A percentile compares a stretch with the other conserved stretches of the same genome.
Conservation (phyloP, 2,888 invertebrate genomes). For the Diarsia dahlii region DNA sequence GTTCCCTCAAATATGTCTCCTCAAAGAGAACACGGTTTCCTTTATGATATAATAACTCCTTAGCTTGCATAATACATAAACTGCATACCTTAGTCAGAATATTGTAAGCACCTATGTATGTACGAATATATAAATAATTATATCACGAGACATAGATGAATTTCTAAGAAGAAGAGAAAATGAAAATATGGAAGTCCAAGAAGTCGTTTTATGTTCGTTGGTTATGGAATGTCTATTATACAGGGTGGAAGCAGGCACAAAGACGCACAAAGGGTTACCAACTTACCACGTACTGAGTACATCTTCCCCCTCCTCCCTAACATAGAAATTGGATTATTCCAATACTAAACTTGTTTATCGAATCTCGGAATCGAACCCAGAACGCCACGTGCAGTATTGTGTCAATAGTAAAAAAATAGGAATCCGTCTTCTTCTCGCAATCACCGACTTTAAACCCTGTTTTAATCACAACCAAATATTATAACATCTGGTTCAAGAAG, state of each 20-base stretch:
- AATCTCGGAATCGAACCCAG: neutral
- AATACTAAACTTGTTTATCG: neutral
- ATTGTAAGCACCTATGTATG: neutral
- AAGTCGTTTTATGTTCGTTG: too few relatives aligned
- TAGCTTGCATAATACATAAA: slow-evolving; percentile 48
- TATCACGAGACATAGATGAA: neutral
- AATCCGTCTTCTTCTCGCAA: too few relatives aligned
- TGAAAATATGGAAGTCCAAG: neutral
- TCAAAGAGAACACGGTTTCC: slow-evolving; percentile 46
- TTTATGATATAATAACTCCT: slow-evolving; percentile 32
- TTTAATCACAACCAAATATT: too few relatives aligned
- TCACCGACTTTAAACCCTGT: too few relatives aligned
- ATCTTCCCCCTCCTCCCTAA: too few relatives aligned
- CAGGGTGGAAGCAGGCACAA: too few relatives aligned
- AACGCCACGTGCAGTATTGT: neutral
- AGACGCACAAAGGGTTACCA: too few relatives aligned
- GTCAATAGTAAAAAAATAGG: too few relatives aligned
- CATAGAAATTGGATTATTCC: too few relatives aligned
- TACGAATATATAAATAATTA: neutral
- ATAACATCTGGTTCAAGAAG: too few relatives aligned
- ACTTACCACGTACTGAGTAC: too few relatives aligned
- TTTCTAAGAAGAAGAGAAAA: neutral
- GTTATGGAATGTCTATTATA: too few relatives aligned
- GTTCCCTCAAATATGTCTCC: slow-evolving; percentile 31
- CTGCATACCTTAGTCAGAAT: slow-evolving; percentile 24